Evolutionary conservation across 2,888 invertebrate species (phyloP).

Genomic region (Macaria liturata): DNA sequence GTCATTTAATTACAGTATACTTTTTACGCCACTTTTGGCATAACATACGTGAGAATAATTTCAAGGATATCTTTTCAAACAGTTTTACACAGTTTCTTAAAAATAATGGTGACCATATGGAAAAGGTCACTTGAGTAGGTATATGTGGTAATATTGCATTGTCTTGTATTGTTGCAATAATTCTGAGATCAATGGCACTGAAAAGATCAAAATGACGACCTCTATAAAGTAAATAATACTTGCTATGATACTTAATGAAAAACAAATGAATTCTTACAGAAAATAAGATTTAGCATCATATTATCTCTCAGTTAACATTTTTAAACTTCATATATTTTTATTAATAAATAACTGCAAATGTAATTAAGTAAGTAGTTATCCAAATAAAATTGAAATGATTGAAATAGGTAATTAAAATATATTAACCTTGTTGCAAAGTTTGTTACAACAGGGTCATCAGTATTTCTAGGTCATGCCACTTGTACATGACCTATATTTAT

Average conservation of each 20-base stretch:
- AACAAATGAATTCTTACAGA: no score
- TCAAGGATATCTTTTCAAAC: slow-evolving; percentile 3
- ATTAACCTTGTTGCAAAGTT: no score
- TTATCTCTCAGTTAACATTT: neutral
- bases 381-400: no score
- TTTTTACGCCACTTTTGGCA: slow-evolving; percentile 9
- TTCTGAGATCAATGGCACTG: slow-evolving; percentile 1
- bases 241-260: no score
- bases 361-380: no score
- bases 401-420: no score
- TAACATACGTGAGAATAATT: slow-evolving; percentile 4
- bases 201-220: neutral
- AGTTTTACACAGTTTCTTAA: slow-evolving; percentile 9
- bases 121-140: neutral
- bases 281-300: no score
- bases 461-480: slow-evolving; percentile 1
- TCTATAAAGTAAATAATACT: no score
- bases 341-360: neutral
- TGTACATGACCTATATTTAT: neutral
- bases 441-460: no score
- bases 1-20: slow-evolving; percentile 11
- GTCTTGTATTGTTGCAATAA: neutral
- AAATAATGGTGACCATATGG: slow-evolving; percentile 37
- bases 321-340: neutral
- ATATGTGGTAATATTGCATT: neutral